These are phyloP conservation scores for Yasuhikotakia modesta DNA, from an alignment of 2,797 vertebrate genomes.

Conservation along the genomic window DNA sequence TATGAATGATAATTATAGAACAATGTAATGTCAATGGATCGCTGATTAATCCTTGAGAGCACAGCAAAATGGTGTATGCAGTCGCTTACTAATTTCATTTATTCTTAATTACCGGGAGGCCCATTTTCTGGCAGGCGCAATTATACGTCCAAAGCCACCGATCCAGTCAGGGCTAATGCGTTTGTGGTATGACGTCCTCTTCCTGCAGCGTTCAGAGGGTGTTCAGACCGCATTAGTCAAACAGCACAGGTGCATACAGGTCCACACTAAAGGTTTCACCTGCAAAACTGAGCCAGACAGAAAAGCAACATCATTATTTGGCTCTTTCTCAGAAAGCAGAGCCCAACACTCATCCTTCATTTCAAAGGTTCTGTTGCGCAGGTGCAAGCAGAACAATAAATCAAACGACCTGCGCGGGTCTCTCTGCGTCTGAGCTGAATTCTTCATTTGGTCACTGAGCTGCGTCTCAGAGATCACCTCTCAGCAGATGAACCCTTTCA, in stretches of 20 bases:
- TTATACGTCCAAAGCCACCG: conserved; percentile 74
- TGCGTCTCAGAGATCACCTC: conserved; percentile 98
- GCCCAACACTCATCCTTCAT: too few species aligned
- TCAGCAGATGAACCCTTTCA: conserved; percentile 99
- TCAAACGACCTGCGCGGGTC: conserved; percentile 46
- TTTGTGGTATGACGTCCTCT: conserved; percentile 67
- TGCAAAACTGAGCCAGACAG: too few species aligned
- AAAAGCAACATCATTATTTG: not conserved
- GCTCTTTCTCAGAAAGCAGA: too few species aligned
- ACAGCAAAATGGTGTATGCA: conserved; percentile 71
- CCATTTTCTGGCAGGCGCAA: conserved; percentile 74
- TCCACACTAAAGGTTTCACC: not conserved
- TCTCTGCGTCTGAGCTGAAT: conserved; percentile 83
- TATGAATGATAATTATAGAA: conserved; percentile 81
- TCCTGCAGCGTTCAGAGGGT: conserved; percentile 56
- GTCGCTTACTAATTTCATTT: conserved; percentile 78
- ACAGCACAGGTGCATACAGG: conserved; percentile 35
- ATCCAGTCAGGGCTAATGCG: conserved; percentile 71
- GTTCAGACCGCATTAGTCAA: conserved; percentile 73
- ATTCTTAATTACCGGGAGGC: conserved; percentile 78
- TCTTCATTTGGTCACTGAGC: conserved; percentile 99
- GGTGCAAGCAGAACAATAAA: not conserved
- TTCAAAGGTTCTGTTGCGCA: conserved; percentile 1
- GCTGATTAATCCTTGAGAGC: conserved; percentile 79
- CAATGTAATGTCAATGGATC: conserved; percentile 80